phyloP scores from a whole-genome alignment of 1,140 invertebrate genomes.

The Heliconius hewitsoni region DNA sequence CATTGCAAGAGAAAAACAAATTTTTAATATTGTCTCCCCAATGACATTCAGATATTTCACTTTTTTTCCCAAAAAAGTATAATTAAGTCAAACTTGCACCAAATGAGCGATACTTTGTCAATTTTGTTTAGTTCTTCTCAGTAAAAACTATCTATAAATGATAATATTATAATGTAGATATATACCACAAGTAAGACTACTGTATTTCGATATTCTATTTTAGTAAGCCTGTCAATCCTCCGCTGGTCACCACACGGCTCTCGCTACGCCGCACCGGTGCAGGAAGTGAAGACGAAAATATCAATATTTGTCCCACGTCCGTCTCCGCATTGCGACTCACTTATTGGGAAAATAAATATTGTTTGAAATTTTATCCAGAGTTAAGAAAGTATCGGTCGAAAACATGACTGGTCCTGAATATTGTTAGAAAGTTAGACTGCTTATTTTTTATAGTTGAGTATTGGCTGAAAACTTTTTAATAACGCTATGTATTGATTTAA shows the following conservation, averaged over 20 bases:
- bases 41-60: no score
- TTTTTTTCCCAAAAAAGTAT: no score
- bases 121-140: no score
- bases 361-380: not conserved
- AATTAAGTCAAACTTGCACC: no score
- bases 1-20: no score
- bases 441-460: no score
- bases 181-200: not conserved
- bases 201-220: slow-evolving; percentile 18
- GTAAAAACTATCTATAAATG: no score
- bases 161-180: not conserved
- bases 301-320: slow-evolving; percentile 22
- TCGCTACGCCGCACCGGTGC: not conserved
- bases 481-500: not conserved
- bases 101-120: no score
- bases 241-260: not conserved
- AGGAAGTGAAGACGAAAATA: slow-evolving; percentile 28
- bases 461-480: not conserved
- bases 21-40: no score
- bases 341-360: slow-evolving; percentile 16
- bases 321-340: slow-evolving; percentile 16
- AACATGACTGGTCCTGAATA: not conserved
- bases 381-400: not conserved
- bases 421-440: no score
- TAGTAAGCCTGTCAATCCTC: not conserved